phyloP scores from a whole-genome alignment of 1,140 invertebrate genomes.

The Propsilocerus akamusi region DNA sequence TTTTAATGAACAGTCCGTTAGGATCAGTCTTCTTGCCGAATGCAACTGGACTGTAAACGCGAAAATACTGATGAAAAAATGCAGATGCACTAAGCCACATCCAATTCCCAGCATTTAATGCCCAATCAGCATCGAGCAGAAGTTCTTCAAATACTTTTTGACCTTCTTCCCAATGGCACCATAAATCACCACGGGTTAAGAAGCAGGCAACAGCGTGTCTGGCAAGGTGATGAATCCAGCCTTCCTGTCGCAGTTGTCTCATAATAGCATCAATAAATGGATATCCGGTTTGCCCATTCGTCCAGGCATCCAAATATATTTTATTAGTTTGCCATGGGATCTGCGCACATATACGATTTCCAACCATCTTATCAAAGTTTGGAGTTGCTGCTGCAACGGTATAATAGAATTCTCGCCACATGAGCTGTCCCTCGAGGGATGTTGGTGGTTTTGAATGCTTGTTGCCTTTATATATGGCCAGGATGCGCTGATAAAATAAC shows the following conservation, averaged over 20 bases:
- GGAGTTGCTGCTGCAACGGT: constrained; percentile 43
- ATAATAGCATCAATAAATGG: constrained; percentile 67
- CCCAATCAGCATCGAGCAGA: constrained; percentile 56
- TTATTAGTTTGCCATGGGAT: constrained; percentile 50
- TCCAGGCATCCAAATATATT: constrained; percentile 42
- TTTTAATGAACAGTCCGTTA: constrained; percentile 47
- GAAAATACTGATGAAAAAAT: constrained; percentile 57
- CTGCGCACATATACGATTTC: constrained; percentile 48
- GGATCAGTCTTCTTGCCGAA: constrained; percentile 61
- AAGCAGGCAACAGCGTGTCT: constrained; percentile 56
- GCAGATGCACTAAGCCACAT: constrained; percentile 60
- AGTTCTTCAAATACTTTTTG: constrained; percentile 48
- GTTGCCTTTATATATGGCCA: constrained; percentile 28
- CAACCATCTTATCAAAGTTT: constrained; percentile 52
- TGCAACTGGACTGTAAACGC: constrained; percentile 52
- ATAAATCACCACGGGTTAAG: constrained; percentile 41
- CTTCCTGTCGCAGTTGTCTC: constrained; percentile 49
- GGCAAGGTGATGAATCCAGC: constrained; percentile 59
- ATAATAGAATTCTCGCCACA: constrained; percentile 66
- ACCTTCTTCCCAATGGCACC: constrained; percentile 42
- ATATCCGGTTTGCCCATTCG: constrained; percentile 48
- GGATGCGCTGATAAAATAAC: constrained; percentile 40
- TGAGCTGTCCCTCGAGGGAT: constrained; percentile 41
- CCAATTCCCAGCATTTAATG: constrained; percentile 63
- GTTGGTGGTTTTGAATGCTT: constrained; percentile 37